phyloP scores from a whole-genome alignment of 37 sponge, comb jelly and placozoan genomes.

The Ianthella basta region DNA sequence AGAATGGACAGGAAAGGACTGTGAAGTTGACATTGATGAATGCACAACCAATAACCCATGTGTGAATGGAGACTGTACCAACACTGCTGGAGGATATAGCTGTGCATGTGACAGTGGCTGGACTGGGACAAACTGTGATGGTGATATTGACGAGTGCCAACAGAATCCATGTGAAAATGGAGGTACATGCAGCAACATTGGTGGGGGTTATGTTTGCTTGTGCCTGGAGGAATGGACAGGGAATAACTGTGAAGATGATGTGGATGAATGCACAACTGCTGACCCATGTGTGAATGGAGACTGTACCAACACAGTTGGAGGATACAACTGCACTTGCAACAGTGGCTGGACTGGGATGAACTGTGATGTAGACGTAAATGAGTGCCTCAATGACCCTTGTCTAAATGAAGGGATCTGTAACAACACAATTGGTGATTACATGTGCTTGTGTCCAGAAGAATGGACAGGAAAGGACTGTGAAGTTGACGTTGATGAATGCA shows the following conservation, averaged over 20 bases:
- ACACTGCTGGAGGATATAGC: neutral
- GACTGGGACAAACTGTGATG: conserved; percentile 1
- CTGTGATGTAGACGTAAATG: neutral
- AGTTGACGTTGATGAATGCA: neutral
- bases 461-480: neutral
- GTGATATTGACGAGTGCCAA: conserved; percentile 31
- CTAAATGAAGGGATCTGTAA: neutral
- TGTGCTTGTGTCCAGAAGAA: neutral
- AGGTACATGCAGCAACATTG: neutral
- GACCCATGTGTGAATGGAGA: conserved; percentile 25
- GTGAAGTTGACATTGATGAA: neutral
- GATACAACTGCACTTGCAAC: neutral
- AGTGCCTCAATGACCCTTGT: neutral
- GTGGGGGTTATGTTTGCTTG: neutral
- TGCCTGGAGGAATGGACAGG: neutral
- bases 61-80: conserved; percentile 38
- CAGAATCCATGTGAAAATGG: conserved; percentile 15
- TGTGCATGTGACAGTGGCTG: conserved; percentile 10
- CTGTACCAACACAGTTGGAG: neutral
- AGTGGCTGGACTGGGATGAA: neutral
- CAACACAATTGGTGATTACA: neutral
- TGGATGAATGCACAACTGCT: conserved; percentile 11
- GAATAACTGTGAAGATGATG: conserved; percentile 18
- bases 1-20: conserved; percentile 14
- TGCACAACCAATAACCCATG: neutral